These are phyloP conservation scores for Antrozous pallidus DNA, from an alignment of 2,797 vertebrate genomes.

Conservation along the genomic window DNA sequence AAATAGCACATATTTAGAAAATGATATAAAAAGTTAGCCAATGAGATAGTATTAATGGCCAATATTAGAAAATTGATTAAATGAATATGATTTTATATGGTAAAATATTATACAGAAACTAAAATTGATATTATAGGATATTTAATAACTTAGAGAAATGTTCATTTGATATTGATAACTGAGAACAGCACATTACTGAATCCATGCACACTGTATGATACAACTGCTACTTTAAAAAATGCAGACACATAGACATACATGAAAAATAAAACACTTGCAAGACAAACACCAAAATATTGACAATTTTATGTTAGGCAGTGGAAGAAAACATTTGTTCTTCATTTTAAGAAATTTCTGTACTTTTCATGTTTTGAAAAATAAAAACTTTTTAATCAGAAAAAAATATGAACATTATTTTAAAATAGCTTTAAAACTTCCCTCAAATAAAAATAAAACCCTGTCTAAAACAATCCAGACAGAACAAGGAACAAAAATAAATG, in stretches of 20 bases:
- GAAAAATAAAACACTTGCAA: constrained; percentile 17
- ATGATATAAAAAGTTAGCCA: background rate
- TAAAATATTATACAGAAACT: background rate
- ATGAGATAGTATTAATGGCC: background rate
- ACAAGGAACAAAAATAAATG: constrained; percentile 20
- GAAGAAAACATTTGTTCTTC: constrained; percentile 14
- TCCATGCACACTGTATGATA: background rate
- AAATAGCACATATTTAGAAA: constrained; percentile 7
- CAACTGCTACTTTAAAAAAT: background rate
- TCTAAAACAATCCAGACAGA: constrained; percentile 17
- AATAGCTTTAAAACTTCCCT: background rate
- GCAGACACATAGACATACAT: background rate
- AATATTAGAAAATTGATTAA: background rate
- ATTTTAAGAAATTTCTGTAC: background rate
- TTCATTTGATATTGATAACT: background rate
- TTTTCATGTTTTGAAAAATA: constrained; percentile 15
- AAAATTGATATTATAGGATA: background rate
- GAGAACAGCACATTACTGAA: background rate
- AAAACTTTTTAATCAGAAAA: constrained; percentile 13
- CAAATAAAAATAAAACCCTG: background rate
- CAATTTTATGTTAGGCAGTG: background rate
- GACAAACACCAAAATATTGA: background rate
- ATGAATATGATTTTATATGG: constrained; percentile 13
- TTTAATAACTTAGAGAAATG: background rate
- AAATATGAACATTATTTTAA: constrained; percentile 2